Evolutionary conservation across 2,888 invertebrate species (phyloP).

Genomic region (Agrotis ipsilon): DNA sequence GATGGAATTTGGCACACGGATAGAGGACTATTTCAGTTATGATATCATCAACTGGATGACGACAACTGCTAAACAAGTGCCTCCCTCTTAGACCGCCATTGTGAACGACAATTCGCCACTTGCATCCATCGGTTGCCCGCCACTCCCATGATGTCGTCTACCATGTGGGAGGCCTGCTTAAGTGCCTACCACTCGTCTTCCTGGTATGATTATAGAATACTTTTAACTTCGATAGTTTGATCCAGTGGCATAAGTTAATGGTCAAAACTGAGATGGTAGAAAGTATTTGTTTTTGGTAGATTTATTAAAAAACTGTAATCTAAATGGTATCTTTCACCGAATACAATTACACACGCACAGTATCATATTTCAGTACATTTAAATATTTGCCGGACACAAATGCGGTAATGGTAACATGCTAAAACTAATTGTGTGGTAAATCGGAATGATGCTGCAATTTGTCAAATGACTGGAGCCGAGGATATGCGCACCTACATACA

Average conservation of each 20-base stretch:
- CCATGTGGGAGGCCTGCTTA: too few relatives aligned
- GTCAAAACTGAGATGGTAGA: not conserved
- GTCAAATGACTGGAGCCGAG: conserved; percentile 69
- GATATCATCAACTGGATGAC: too few relatives aligned
- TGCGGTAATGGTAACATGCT: conserved; percentile 74
- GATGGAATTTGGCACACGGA: not conserved
- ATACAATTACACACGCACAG: conserved; percentile 14
- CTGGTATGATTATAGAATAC: not conserved
- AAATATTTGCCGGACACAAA: conserved; percentile 73
- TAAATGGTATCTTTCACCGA: not conserved
- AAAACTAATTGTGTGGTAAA: conserved; percentile 84
- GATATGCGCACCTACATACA: not conserved
- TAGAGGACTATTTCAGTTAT: not conserved
- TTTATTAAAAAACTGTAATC: not conserved
- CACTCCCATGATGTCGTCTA: too few relatives aligned
- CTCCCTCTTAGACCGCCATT: too few relatives aligned
- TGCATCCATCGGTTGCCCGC: too few relatives aligned
- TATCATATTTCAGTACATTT: conserved; percentile 54
- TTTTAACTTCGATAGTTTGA: not conserved
- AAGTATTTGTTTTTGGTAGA: not conserved
- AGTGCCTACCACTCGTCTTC: too few relatives aligned
- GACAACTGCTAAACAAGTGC: too few relatives aligned
- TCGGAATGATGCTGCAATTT: conserved; percentile 80
- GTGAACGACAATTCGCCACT: too few relatives aligned
- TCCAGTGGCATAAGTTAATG: not conserved